A percentile compares a stretch with the other conserved stretches of the same genome.
Evolutionary conservation across 2,113 vertebrate genomes (phyloP).

Genomic region (Phoenicopterus ruber): DNA sequence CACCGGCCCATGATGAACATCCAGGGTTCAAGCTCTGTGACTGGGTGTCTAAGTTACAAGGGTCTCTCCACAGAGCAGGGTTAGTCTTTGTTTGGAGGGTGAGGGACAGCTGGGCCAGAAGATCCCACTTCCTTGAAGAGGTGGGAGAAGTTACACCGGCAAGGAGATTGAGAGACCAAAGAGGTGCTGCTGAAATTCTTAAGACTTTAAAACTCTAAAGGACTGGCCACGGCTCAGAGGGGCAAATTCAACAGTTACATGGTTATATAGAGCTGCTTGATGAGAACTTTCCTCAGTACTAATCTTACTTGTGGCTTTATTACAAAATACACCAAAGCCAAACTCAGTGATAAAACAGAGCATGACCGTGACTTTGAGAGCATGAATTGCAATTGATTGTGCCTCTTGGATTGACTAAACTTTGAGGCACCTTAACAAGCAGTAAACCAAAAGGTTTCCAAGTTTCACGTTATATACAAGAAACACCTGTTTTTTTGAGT

Average conservation of each 20-base stretch:
- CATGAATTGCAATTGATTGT: neutral
- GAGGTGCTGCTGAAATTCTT: neutral
- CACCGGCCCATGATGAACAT: neutral
- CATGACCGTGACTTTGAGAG: neutral
- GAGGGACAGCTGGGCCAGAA: neutral
- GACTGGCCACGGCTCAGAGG: fast-evolving
- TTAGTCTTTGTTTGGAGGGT: neutral
- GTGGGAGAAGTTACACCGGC: neutral
- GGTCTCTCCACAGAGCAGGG: neutral
- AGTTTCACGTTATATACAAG: neutral
- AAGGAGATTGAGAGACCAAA: neutral
- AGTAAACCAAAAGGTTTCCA: neutral
- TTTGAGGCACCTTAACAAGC: neutral
- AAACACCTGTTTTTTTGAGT: neutral
- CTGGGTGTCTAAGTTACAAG: neutral
- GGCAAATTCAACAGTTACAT: neutral
- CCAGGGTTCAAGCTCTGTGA: neutral
- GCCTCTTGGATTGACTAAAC: neutral
- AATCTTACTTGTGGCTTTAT: neutral
- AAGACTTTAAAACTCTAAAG: neutral
- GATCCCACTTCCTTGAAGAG: neutral
- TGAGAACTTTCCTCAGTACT: neutral
- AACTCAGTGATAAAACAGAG: neutral
- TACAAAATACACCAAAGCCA: neutral
- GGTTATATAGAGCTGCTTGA: neutral